Conservation (phyloP, 2,113 vertebrate species). For the Syngnathus floridae region DNA sequence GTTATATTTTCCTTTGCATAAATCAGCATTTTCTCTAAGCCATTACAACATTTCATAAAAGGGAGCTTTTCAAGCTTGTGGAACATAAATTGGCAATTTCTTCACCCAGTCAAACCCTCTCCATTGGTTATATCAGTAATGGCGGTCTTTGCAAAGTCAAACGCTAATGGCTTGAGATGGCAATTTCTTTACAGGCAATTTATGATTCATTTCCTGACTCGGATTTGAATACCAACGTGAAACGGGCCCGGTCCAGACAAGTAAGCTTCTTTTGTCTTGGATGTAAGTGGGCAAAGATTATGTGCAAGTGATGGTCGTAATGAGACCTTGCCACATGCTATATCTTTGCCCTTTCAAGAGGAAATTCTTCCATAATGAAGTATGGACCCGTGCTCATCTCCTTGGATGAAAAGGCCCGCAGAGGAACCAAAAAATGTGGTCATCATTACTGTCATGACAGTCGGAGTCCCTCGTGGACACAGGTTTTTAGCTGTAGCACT, state of each 20-base stretch:
- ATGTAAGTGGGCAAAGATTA: conserved; percentile 43
- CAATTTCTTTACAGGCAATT: conserved; percentile 30
- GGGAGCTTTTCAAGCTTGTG: conserved; percentile 38
- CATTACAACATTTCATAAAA: conserved; percentile 44
- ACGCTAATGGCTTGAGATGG: conserved; percentile 36
- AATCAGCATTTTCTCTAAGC: conserved; percentile 47
- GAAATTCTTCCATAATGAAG: conserved; percentile 50
- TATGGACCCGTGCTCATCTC: conserved; percentile 31
- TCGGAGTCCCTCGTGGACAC: background rate
- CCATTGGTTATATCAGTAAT: conserved; percentile 39
- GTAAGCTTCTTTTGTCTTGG: conserved; percentile 20
- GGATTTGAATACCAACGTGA: conserved; percentile 16
- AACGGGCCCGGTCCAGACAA: conserved; percentile 28
- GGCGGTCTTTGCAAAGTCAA: conserved; percentile 23
- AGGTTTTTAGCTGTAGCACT: background rate
- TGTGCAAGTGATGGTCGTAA: conserved; percentile 26
- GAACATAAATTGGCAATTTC: conserved; percentile 39
- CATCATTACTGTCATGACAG: conserved; percentile 5
- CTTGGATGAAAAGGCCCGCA: conserved; percentile 10
- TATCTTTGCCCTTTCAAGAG: conserved; percentile 34
- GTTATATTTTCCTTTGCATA: conserved; percentile 43
- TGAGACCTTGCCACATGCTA: conserved; percentile 20
- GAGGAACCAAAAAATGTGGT: background rate
- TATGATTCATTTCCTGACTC: conserved; percentile 36
- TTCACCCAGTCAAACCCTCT: conserved; percentile 41